Percentiles rank a stretch among this genome's conserved stretches.
phyloP scores from a whole-genome alignment of 2,888 invertebrate genomes.

The Gymnoscelis rufifasciata region DNA sequence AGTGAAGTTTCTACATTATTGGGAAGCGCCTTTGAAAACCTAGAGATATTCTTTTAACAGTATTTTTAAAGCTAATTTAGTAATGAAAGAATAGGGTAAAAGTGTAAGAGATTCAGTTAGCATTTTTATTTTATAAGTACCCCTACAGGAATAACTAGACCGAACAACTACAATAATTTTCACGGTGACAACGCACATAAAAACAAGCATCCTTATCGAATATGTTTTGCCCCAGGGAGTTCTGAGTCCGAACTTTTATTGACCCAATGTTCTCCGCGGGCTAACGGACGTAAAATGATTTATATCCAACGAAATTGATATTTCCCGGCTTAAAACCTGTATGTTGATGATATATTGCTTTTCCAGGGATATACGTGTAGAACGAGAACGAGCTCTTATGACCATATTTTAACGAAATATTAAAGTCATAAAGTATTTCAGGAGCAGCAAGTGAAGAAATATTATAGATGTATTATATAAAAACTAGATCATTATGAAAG shows the following conservation, averaged over 20 bases:
- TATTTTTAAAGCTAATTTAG: no score
- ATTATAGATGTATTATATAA: no score
- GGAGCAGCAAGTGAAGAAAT: no score
- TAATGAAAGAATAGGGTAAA: no score
- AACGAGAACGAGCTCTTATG: no score
- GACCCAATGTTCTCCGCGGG: slow-evolving; percentile 1
- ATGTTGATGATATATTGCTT: not conserved
- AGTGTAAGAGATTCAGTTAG: not conserved
- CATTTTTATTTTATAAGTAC: not conserved
- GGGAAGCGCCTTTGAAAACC: no score
- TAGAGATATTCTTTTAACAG: no score
- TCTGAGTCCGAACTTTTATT: slow-evolving; percentile 7
- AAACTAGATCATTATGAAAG: no score
- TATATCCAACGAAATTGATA: slow-evolving; percentile 10
- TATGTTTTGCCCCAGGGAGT: slow-evolving; percentile 9
- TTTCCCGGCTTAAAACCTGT: slow-evolving; percentile 2
- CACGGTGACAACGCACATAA: slow-evolving; percentile 1
- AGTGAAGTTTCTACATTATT: no score
- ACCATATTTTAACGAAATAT: no score
- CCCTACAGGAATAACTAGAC: not conserved
- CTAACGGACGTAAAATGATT: slow-evolving; percentile 3
- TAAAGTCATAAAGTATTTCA: no score
- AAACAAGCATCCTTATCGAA: slow-evolving; percentile 1
- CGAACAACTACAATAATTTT: slow-evolving; percentile 4
- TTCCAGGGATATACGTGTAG: not conserved